These are phyloP conservation scores for Bradypus variegatus DNA, from an alignment of 2,797 vertebrate genomes.

Conservation along the genomic window DNA sequence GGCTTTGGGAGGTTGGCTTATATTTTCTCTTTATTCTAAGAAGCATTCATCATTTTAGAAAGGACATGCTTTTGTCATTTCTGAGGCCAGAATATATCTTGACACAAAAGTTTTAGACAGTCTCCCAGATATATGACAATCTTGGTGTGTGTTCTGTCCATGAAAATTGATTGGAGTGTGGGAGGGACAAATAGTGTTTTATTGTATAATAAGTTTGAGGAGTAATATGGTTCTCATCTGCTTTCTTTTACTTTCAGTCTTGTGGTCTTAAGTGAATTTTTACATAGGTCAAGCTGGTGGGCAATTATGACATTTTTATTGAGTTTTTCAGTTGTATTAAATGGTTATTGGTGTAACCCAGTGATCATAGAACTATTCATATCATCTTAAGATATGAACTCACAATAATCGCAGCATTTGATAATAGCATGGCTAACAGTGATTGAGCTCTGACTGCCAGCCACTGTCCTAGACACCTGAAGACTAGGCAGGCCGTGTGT, in stretches of 20 bases:
- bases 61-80: neutral
- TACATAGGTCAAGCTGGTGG: neutral
- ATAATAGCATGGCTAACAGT: neutral
- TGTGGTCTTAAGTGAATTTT: neutral
- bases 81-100: neutral
- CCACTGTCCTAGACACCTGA: too few relatives aligned
- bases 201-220: too few relatives aligned
- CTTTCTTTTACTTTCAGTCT: neutral
- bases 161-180: too few relatives aligned
- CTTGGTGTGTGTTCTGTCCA: neutral
- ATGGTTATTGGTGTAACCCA: neutral
- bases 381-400: neutral
- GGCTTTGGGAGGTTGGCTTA: neutral
- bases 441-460: neutral
- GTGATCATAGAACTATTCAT: neutral
- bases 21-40: neutral
- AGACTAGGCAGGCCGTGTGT: neutral
- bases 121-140: too few relatives aligned
- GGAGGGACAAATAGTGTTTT: rapidly evolving
- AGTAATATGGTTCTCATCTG: neutral
- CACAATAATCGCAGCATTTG: neutral
- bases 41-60: neutral
- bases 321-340: neutral
- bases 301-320: neutral
- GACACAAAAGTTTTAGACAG: neutral